Evolutionary conservation across 2,113 vertebrate genomes (phyloP), one percentile per base, ranked within the genome.

Genomic region (Amphiprion percula): DNA sequence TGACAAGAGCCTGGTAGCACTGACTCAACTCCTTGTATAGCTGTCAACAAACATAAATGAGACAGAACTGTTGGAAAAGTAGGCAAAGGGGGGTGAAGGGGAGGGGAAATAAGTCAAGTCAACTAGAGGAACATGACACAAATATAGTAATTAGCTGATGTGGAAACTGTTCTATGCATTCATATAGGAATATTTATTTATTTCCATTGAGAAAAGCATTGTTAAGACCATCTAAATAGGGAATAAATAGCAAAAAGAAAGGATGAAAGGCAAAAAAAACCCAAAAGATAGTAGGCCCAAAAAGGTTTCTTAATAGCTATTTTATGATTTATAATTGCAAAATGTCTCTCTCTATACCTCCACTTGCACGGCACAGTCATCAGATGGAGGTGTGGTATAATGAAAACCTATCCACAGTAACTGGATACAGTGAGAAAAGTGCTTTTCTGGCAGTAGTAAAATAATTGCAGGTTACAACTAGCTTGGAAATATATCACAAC

Each of bases 21-120:
- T 91, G 88, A 88, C 94, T 95, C 92, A 98, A 92, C 69, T 98
- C 96, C 8, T 90, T 96, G 91, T 97, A 97, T 75, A 97, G 93
- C 98, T 98, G 92, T 92, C 79, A 71, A 77, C n/a, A 82, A 81
- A 84, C 7, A 86, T 10, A 77, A 33, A 83, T 4, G 62, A 17
- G 62, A 46, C 23, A 60, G 30, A 60, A 12, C 17, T 16, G 21
- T 77, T 37, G n/a, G 14, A 67, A 46, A 26, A 50, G n/a, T 14
- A 46, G 21, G 26, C 5, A 15, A 14, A 59, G 26, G 17, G 39
- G 39, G 19, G 14, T 33, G 50, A 49, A 14, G 17, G 68, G 30
- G 68, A 17, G 46, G 47, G 21, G n/a, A 9, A 47, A 64, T 41
- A 49, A 15, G 33, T 70, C 30, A 60, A 17, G 44, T 39, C 26